Conservation (phyloP, 37 sponge, comb jelly and placozoan species). For the Dysidea cf. avara region DNA sequence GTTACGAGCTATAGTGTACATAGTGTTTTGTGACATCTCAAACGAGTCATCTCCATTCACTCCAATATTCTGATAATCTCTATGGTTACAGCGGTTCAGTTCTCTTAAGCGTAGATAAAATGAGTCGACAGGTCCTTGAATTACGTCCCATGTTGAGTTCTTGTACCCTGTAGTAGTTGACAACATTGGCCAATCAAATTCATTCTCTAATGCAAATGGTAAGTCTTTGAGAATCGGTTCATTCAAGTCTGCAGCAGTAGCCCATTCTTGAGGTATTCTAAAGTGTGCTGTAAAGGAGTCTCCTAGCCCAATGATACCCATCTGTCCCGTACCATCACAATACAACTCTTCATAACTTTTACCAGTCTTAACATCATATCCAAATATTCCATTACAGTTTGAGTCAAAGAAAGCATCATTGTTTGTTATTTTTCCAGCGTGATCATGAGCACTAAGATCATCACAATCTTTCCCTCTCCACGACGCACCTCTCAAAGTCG, state of each 20-base stretch:
- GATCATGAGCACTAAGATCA: constrained; percentile 48
- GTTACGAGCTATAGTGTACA: constrained; percentile 58
- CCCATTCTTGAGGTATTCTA: constrained; percentile 80
- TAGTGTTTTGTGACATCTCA: constrained; percentile 59
- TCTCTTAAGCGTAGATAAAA: constrained; percentile 50
- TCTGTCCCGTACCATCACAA: constrained; percentile 73
- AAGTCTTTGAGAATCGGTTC: constrained; percentile 63
- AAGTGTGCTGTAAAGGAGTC: constrained; percentile 94
- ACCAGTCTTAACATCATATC: constrained; percentile 56
- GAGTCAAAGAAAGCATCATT: constrained; percentile 73
- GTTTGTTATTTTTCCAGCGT: constrained; percentile 66
- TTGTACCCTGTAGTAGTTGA: constrained; percentile 73
- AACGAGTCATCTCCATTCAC: constrained; percentile 85
- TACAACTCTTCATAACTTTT: constrained; percentile 79
- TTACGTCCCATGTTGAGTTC: constrained; percentile 63
- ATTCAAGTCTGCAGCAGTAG: constrained; percentile 60
- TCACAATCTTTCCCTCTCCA: constrained; percentile 94
- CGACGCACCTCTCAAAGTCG: constrained; percentile 72
- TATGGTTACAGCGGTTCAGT: constrained; percentile 84
- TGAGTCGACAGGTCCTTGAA: constrained; percentile 82
- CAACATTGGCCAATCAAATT: constrained; percentile 95
- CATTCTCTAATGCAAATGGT: constrained; percentile 77
- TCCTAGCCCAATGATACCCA: constrained; percentile 79
- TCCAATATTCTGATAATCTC: constrained; percentile 91
- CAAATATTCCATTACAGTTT: constrained; percentile 90